phyloP scores from a whole-genome alignment of 2,888 invertebrate species.

The Alloscopus bannaensis region DNA sequence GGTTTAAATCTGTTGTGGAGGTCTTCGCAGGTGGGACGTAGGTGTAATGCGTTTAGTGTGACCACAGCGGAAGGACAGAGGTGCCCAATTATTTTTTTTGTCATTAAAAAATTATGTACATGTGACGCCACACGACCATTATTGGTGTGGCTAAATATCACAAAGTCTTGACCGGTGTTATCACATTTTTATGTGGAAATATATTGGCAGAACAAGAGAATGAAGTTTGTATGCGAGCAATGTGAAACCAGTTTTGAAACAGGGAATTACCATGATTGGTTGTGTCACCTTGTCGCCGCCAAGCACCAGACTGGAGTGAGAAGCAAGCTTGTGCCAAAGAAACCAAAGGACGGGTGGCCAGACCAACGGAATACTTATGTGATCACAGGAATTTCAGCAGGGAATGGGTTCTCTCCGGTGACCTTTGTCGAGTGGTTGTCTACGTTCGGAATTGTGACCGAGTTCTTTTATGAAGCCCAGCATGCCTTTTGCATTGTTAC shows the following conservation, averaged over 20 bases:
- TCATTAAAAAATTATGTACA: too few species aligned
- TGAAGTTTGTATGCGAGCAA: constrained; percentile 4
- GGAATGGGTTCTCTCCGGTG: neutral
- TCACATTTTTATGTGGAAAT: too few species aligned
- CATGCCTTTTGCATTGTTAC: constrained; percentile 31
- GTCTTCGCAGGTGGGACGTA: too few species aligned
- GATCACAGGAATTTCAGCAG: neutral
- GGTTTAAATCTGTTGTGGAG: too few species aligned
- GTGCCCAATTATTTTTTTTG: too few species aligned
- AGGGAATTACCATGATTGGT: neutral
- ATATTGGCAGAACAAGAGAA: neutral
- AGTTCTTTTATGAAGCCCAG: constrained; percentile 7
- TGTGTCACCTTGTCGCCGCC: neutral
- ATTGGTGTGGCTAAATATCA: too few species aligned
- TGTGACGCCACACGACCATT: too few species aligned
- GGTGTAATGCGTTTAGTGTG: too few species aligned
- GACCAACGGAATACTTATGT: constrained; percentile 29
- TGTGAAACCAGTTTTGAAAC: neutral
- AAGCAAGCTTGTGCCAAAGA: neutral
- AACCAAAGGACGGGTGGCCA: constrained; percentile 23
- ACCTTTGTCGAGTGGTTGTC: constrained; percentile 29
- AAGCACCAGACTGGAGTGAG: constrained; percentile 10
- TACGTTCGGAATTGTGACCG: constrained; percentile 11
- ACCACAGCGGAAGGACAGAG: too few species aligned
- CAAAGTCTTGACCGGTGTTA: too few species aligned